Conservation (phyloP, 2,797 vertebrate genomes). For the Molossus molossus region DNA sequence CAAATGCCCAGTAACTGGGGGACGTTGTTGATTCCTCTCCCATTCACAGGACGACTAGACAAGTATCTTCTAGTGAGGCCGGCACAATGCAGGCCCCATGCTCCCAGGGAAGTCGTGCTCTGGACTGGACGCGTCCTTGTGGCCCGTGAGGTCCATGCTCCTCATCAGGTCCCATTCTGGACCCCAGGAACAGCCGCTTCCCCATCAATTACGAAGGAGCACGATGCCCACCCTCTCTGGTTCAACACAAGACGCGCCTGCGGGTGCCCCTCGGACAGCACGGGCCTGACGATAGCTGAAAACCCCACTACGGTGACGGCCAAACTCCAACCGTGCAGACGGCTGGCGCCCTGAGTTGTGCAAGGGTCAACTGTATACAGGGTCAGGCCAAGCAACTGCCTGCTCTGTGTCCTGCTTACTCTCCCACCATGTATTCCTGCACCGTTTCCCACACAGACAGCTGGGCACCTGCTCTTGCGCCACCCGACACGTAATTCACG, state of each 20-base stretch:
- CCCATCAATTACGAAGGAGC: not conserved
- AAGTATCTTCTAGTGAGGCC: not conserved
- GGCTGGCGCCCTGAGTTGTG: not conserved
- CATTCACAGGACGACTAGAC: not conserved
- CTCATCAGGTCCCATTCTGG: too few species aligned
- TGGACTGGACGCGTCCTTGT: rapidly evolving
- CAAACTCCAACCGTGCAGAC: not conserved
- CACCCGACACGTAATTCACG: not conserved
- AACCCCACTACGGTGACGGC: not conserved
- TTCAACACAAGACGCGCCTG: not conserved
- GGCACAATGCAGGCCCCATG: not conserved
- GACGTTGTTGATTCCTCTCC: not conserved
- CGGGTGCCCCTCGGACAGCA: not conserved
- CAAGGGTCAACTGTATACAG: not conserved
- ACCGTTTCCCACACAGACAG: not conserved
- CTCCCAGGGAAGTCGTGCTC: not conserved
- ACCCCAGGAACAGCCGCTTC: not conserved
- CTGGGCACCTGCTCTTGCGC: not conserved
- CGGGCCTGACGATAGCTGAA: not conserved
- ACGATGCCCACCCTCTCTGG: too few species aligned
- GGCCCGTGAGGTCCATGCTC: too few species aligned
- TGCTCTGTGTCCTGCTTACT: not conserved
- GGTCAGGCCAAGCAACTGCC: not conserved
- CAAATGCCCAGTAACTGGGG: not conserved
- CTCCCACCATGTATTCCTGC: too few species aligned